A percentile compares a stretch with the other conserved stretches of the same genome.
These are phyloP conservation scores for Dermatemys mawii DNA, from an alignment of 2,113 vertebrate genomes.

Conservation along the genomic window DNA sequence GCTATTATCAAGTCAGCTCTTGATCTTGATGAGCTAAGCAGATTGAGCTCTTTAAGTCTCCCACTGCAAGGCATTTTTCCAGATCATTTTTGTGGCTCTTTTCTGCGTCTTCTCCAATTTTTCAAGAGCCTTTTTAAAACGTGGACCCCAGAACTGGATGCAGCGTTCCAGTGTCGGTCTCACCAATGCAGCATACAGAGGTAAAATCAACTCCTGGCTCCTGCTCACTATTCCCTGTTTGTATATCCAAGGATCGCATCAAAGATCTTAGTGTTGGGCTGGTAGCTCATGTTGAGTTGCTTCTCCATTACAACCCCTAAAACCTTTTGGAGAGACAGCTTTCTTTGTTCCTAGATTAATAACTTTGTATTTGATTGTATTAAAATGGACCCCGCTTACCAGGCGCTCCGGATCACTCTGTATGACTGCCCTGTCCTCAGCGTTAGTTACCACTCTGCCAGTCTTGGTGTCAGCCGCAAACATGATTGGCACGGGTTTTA, in stretches of 20 bases:
- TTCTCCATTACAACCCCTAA: background rate
- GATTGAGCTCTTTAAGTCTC: background rate
- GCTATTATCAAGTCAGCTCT: too few species aligned
- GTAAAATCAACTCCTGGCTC: background rate
- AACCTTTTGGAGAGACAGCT: background rate
- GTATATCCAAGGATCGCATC: background rate
- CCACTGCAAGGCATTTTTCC: background rate
- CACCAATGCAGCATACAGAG: background rate
- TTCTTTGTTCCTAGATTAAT: background rate
- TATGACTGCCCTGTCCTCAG: background rate
- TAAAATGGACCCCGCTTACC: background rate
- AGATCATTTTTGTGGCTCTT: background rate
- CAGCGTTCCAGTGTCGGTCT: background rate
- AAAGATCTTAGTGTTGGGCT: background rate
- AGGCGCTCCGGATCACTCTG: background rate
- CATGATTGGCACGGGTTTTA: background rate
- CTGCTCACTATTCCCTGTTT: background rate
- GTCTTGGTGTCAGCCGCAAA: background rate
- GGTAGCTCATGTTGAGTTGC: background rate
- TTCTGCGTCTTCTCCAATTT: background rate
- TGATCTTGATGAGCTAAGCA: too few species aligned
- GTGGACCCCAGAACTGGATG: background rate
- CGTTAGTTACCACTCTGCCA: background rate
- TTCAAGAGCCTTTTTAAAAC: background rate
- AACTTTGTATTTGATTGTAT: background rate